phyloP scores from a whole-genome alignment of 2,888 invertebrate species.

The Epinotia brunnichana region DNA sequence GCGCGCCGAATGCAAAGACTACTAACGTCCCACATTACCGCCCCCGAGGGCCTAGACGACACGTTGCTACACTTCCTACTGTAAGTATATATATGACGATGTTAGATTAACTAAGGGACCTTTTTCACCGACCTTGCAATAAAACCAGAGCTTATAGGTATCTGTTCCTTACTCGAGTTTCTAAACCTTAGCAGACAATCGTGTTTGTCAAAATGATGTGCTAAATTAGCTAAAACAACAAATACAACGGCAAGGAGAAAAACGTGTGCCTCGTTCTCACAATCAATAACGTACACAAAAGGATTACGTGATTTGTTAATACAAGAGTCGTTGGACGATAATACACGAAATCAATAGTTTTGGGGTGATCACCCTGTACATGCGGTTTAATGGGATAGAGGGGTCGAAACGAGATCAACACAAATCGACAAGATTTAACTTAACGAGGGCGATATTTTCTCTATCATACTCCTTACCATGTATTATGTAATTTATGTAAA shows the following conservation, averaged over 20 bases:
- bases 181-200: neutral
- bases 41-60: constrained; percentile 60
- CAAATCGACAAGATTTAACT: constrained; percentile 26
- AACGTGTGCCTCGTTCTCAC: constrained; percentile 17
- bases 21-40: constrained; percentile 66
- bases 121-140: constrained; percentile 6
- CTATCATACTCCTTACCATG: neutral
- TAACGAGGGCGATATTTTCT: constrained; percentile 7
- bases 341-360: constrained; percentile 39
- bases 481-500: neutral
- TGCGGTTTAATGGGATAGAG: constrained; percentile 28
- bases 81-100: constrained; percentile 45
- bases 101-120: constrained; percentile 48
- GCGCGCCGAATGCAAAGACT: constrained; percentile 72
- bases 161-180: neutral
- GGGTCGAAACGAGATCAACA: constrained; percentile 31
- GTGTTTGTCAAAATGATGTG: neutral
- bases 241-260: neutral
- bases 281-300: constrained; percentile 28
- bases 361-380: constrained; percentile 32
- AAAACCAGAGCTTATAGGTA: too few relatives aligned
- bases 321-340: constrained; percentile 32
- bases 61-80: constrained; percentile 47
- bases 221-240: constrained; percentile 21
- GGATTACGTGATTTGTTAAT: constrained; percentile 43